Percentiles rank a stretch among this genome's conserved stretches.
Evolutionary conservation across 2,113 vertebrate genomes (phyloP).

Genomic region (Chaenocephalus aceratus): DNA sequence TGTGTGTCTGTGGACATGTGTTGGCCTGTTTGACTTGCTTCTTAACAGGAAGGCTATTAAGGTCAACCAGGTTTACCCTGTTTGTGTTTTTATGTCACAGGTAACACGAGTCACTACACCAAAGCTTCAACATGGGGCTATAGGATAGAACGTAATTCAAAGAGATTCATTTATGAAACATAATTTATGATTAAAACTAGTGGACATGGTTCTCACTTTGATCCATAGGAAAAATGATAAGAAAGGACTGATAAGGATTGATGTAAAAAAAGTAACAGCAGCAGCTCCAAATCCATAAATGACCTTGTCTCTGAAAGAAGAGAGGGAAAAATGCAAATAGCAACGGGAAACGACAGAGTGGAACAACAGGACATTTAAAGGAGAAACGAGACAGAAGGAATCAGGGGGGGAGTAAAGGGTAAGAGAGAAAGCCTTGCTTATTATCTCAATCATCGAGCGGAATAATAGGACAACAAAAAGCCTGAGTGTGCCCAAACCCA

Average conservation of each 20-base stretch:
- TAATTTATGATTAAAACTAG: slow-evolving; percentile 9
- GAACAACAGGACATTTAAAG: slow-evolving; percentile 80
- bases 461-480: slow-evolving; percentile 87
- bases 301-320: slow-evolving; percentile 65
- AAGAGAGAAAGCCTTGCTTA: slow-evolving; percentile 78
- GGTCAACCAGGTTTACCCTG: slow-evolving; percentile 26
- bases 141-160: neutral
- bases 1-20: slow-evolving; percentile 10
- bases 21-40: slow-evolving; percentile 44
- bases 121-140: neutral
- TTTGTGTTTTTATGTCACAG: neutral
- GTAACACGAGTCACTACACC: slow-evolving; percentile 1
- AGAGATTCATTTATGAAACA: slow-evolving; percentile 1
- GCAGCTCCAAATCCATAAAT: slow-evolving; percentile 25
- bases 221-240: neutral
- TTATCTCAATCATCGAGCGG: slow-evolving; percentile 86
- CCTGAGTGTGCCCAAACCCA: slow-evolving; percentile 68
- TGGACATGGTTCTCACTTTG: neutral
- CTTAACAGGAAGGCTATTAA: slow-evolving; percentile 30
- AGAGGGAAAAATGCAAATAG: slow-evolving; percentile 68
- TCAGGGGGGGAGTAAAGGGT: slow-evolving; percentile 50
- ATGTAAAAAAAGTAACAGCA: slow-evolving; percentile 19
- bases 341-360: slow-evolving; percentile 56
- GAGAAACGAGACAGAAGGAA: slow-evolving; percentile 70
- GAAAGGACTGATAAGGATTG: neutral